A percentile compares a stretch with the other conserved stretches of the same genome.
Conservation (phyloP, 2,888 invertebrate species). For the Scaptomyza tumidula region DNA sequence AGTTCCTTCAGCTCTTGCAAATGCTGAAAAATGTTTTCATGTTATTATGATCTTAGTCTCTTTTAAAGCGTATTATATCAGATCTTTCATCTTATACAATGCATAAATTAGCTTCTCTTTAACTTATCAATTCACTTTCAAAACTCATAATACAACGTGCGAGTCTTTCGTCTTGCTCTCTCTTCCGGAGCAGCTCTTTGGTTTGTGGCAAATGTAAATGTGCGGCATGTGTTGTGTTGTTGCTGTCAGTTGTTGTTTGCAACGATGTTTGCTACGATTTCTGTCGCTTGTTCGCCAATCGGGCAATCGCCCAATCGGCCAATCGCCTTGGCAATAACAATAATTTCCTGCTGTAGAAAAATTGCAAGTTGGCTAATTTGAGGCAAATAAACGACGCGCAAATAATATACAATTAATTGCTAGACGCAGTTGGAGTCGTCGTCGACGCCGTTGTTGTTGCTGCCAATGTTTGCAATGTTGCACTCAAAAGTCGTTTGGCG, state of each 20-base stretch:
- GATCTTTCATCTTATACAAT: conserved; percentile 9
- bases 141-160: conserved; percentile 25
- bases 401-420: conserved; percentile 80
- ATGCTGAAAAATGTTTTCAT: neutral
- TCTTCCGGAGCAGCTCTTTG: neutral
- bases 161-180: conserved; percentile 1
- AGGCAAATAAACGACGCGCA: conserved; percentile 76
- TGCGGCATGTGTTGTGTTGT: conserved; percentile 18
- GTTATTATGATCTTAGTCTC: neutral
- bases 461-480: conserved; percentile 39
- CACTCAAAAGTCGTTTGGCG: conserved; percentile 49
- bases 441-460: conserved; percentile 19
- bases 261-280: conserved; percentile 36
- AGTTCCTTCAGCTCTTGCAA: neutral
- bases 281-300: conserved; percentile 31
- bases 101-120: conserved; percentile 18
- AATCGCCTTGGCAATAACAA: conserved; percentile 68
- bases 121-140: conserved; percentile 57
- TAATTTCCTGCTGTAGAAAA: conserved; percentile 74
- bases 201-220: conserved; percentile 44
- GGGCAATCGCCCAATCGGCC: conserved; percentile 21
- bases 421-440: conserved; percentile 53
- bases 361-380: conserved; percentile 78
- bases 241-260: conserved; percentile 19
- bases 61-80: conserved; percentile 5